A percentile compares a stretch with the other conserved stretches of the same genome.
Conservation (phyloP, 92 coral and sea anemone genomes). For the Palythoa caribaeorum region DNA sequence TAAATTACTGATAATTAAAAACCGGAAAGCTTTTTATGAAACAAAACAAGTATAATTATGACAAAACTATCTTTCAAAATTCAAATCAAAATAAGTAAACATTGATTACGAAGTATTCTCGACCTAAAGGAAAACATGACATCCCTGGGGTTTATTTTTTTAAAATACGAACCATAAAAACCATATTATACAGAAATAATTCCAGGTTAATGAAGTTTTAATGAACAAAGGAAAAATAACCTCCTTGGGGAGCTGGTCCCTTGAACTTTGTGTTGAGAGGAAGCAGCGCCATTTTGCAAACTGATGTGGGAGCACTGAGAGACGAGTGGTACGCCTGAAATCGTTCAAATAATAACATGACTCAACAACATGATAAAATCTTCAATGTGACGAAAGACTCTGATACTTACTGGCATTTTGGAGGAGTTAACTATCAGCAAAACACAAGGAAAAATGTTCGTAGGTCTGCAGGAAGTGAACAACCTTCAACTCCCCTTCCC, state of each 20-base stretch:
- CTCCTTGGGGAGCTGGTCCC: slow-evolving; percentile 98
- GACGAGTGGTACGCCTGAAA: slow-evolving; percentile 96
- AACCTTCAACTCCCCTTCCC: slow-evolving; percentile 34
- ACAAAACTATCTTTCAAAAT: too few species aligned
- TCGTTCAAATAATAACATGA: slow-evolving; percentile 1
- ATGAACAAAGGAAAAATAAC: slow-evolving; percentile 46
- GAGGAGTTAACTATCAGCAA: background rate
- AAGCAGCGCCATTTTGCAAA: slow-evolving; percentile 98
- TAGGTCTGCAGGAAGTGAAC: slow-evolving; percentile 34
- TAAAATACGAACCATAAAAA: background rate
- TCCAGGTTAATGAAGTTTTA: background rate
- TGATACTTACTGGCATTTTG: slow-evolving; percentile 47
- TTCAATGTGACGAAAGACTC: background rate
- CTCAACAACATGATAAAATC: background rate
- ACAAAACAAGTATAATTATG: too few species aligned
- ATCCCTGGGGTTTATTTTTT: background rate
- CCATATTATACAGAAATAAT: background rate
- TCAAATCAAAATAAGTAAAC: too few species aligned
- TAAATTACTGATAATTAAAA: too few species aligned
- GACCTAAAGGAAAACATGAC: background rate
- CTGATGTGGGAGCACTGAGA: slow-evolving; percentile 79
- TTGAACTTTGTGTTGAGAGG: slow-evolving; percentile 96
- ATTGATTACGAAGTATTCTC: too few species aligned
- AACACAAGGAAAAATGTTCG: background rate
- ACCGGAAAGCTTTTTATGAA: too few species aligned